Evolutionary conservation across 2,113 vertebrate species (phyloP), one percentile per base, ranked within the genome.

Genomic region (Atractosteus spatula): DNA sequence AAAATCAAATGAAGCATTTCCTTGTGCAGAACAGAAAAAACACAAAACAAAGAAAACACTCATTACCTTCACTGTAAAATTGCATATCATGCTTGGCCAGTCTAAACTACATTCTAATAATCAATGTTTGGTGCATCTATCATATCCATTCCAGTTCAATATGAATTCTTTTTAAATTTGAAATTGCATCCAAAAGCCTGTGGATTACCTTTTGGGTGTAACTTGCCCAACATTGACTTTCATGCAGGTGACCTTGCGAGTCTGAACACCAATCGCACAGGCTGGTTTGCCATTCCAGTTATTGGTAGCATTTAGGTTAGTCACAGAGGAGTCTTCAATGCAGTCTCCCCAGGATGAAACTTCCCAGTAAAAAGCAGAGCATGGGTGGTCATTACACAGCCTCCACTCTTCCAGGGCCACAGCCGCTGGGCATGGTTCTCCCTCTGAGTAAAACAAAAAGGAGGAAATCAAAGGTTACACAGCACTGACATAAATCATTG

Each of bases 321-420:
- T 79, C 51, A 88, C 65, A 55, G 86, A 82, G 0, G 59, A 29
- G 0, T 94, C 92, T 69, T 91, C 81, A 0, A 91, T 85, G 80
- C 97, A 99, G 7, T 90, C 78, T 13, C 92, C 91, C 97, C 97
- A 99, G 7, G 90, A 80, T 0, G 90, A 93, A 0, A 85, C 81
- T 16, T 97, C 94, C 97, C 97, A 99, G 81, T 94, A 91, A 75
- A 97, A 93, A 2, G 89, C 82, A 7, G 82, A 72, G 2, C 97
- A 99, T 0, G 88, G 89, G 70, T 98, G 94, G 13, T 94, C 85
- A 0, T 94, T 96, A 77, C 97, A 99, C 17, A 86, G 66, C 13
- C 95, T 93, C 84, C 95, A 91, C 66, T 98, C 95, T 82, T 94
- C 93, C 71, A 98, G 83, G 79, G 90, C 87, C 10, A 86, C 79